Evolutionary conservation across 2,888 invertebrate genomes (phyloP), one percentile per base, ranked within the genome.

Genomic region (Tenthredo livida): DNA sequence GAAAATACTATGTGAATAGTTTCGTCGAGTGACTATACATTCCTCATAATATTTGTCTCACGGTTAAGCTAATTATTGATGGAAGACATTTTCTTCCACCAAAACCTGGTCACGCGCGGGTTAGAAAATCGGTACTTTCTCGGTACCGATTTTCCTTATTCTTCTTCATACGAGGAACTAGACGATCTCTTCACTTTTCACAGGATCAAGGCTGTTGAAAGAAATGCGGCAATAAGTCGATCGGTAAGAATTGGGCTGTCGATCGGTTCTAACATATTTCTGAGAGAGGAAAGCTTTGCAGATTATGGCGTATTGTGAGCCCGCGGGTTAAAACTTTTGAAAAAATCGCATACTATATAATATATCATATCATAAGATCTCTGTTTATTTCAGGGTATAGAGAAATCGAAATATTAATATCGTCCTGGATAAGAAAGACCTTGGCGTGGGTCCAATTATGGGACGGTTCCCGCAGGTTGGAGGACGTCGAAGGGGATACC

Each of bases 381-480:
- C 47, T 47, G 47, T 15, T 47, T 47, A 47, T 15, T 47, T 15
- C 47, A 47, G 47, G 47, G 47, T 47, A 43, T 6, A 29, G 1
- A 12, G 15, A 47, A 43, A n/a, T 73, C n/a, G 67, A 29, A 29
- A 67, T 15, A 67, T 33, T 67, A 43, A 73, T 21, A 73, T 0
- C 47, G 75, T 29, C 12, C 15, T 29, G 75, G 0, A 33, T 29
- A 54, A 50, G n/a, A 54, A 29, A 25, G 5, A 70, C 43, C 1
- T 40, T 43, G 80, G 47, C 58, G 40, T 61, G 80, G 80, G 33
- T 47, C 83, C 83, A 83, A 83, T 83, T 83, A 83, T 70, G 61
- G 37, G 67, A 67, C 67, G 83, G 83, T 65, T 67, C 67, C n/a
- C 21, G 43, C 12, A 12, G 43, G 43, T 17, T 33, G 33, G 70